Base-by-base conservation (phyloP, 2,888 invertebrate species). In the Cancer borealis region DNA sequence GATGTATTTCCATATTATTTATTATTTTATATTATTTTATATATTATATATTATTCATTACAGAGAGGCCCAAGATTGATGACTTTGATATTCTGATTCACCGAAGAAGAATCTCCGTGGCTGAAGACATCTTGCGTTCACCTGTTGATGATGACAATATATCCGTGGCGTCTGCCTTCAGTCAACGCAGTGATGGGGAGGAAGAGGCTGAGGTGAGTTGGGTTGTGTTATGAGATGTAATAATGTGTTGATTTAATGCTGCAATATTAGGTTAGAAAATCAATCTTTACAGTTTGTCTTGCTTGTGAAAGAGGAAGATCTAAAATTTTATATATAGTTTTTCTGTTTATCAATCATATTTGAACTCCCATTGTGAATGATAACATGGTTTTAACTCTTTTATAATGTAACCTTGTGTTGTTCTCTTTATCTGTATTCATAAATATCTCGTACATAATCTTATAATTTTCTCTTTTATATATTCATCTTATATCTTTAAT, bases 61-160 rank as follows among this genome's bases (percentile, higher is more conserved):
- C 73, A 94, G 94, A 94, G 46, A 84, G 88, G 47, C 91, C 92
- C 60, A 88, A 26, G n/a, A 30, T 10, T 46, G 46, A 87, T 39
- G 92, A 92, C 39, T 91, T 91, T 47, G 94, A 89, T 4, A 73
- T 10, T 46, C 10, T 79, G n/a, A 89, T 26, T 54, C 92, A 91
- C 8, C 94, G 94, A 73, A 93, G 92, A 88, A 91, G 88, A 79
- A 95, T 95, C 30, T 93, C 95, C 45, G 95, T 95, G 30, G 93
- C 95, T 21, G 95, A 95, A 46, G 95, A 95, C 79, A 95, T 95
- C 66, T 60, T 95, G 88, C 84, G 73, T 8, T 95, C 95, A 17
- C 95, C 95, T 0, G 79, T 93, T 88, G 95, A 95, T 30, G 94
- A 94, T 54, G 95, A 95, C 66, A 89, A 12, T 26, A 95, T 95